Evolutionary conservation across 2,888 invertebrate genomes (phyloP).

Genomic region (Clostera curtula): DNA sequence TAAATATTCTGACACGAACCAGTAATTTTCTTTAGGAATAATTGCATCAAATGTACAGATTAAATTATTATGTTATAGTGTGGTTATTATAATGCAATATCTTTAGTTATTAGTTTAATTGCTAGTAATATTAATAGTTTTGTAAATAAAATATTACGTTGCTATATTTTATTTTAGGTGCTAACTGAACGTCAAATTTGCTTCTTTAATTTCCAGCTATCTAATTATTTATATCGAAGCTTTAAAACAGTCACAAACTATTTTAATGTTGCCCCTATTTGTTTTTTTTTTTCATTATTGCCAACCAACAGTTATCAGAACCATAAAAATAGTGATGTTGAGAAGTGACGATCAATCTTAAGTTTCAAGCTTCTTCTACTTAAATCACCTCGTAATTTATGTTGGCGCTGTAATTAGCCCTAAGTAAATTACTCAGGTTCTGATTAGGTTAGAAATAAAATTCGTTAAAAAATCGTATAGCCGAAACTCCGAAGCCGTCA

Average conservation of each 20-base stretch:
- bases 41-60: constrained; percentile 58
- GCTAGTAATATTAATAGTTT: constrained; percentile 55
- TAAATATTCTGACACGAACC: constrained; percentile 42
- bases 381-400: constrained; percentile 76
- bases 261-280: constrained; percentile 20
- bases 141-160: constrained; percentile 64
- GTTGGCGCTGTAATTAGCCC: constrained; percentile 42
- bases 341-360: constrained; percentile 59
- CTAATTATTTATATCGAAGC: constrained; percentile 30
- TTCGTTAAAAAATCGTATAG: constrained; percentile 52
- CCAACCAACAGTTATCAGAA: constrained; percentile 67
- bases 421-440: constrained; percentile 75
- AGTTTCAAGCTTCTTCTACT: constrained; percentile 65
- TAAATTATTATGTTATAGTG: constrained; percentile 66
- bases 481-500: constrained; percentile 48
- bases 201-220: constrained; percentile 26
- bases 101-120: constrained; percentile 55
- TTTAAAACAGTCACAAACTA: constrained; percentile 56
- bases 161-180: constrained; percentile 68
- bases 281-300: constrained; percentile 28
- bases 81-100: constrained; percentile 51
- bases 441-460: constrained; percentile 70
- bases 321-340: constrained; percentile 57
- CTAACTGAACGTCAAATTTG: constrained; percentile 46
- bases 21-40: constrained; percentile 44